These are phyloP conservation scores for crab-eating macaque (Macaca fascicularis) DNA, from an alignment of 2,113 vertebrate genomes.

Conservation along the genomic window T2T-MFA8v1.1 NC_088390.1:15378501-15379000, in stretches of 20 bases:
- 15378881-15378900: neutral
- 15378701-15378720: neutral
- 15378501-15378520: neutral
- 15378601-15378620: neutral
- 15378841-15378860: neutral
- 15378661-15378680: neutral
- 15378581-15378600: neutral
- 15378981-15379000: neutral
- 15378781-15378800: neutral
- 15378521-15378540: neutral
- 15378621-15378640: neutral
- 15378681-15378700: neutral
- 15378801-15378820: neutral
- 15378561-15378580: neutral
- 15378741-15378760: neutral
- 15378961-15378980: no score
- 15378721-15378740: neutral
- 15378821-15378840: neutral
- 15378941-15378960: neutral
- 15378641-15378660: neutral
- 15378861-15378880: neutral
- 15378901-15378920: neutral
- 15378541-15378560: neutral
- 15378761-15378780: neutral
- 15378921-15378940: neutral